phyloP scores from a whole-genome alignment of 2,888 invertebrate genomes.

The Anagyrus pseudococci region DNA sequence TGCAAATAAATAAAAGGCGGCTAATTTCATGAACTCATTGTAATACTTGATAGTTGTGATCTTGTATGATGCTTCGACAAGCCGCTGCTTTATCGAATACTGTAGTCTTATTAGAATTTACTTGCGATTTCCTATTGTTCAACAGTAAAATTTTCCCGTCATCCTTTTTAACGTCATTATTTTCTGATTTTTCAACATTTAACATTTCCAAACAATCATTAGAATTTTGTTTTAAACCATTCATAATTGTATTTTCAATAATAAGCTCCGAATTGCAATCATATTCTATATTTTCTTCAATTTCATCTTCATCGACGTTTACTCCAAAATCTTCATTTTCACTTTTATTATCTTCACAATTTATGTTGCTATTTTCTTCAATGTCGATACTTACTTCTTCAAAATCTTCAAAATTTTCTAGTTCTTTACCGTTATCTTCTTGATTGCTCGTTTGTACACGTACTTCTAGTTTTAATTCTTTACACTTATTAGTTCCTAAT shows the following conservation, averaged over 20 bases:
- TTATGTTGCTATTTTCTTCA: neutral
- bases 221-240: constrained; percentile 30
- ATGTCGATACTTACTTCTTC: neutral
- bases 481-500: constrained; percentile 17
- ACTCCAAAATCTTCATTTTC: too few species aligned
- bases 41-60: constrained; percentile 36
- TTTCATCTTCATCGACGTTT: neutral
- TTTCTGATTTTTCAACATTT: constrained; percentile 24
- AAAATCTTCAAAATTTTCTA: neutral
- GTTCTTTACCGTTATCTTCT: neutral
- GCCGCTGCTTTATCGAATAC: constrained; percentile 18
- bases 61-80: constrained; percentile 28
- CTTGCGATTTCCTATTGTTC: constrained; percentile 11
- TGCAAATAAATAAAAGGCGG: constrained; percentile 30
- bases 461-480: constrained; percentile 16
- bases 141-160: constrained; percentile 23
- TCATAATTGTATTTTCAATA: constrained; percentile 28
- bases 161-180: constrained; percentile 17
- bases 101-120: constrained; percentile 24
- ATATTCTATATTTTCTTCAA: constrained; percentile 10
- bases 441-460: constrained; percentile 27
- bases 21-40: constrained; percentile 22
- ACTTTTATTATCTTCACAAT: constrained; percentile 1
- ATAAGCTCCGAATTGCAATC: constrained; percentile 27
- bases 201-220: constrained; percentile 29